Evolutionary conservation across 2,113 vertebrate genomes (phyloP).

Genomic region (Atherinomorus stipes): DNA sequence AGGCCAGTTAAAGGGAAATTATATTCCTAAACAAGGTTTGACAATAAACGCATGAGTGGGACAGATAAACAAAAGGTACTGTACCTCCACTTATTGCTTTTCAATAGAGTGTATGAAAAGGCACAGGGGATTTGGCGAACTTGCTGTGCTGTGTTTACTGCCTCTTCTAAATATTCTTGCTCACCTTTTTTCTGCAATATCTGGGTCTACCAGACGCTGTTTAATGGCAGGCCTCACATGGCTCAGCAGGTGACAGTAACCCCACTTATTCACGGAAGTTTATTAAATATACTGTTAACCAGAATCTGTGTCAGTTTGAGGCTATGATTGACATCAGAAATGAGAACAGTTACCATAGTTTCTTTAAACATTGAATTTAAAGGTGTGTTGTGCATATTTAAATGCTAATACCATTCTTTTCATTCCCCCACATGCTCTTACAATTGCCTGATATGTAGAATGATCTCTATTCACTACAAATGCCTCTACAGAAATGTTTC

Average conservation of each 20-base stretch:
- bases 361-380: not conserved
- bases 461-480: too few species aligned
- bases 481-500: too few species aligned
- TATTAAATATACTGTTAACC: constrained; percentile 15
- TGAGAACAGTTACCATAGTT: not conserved
- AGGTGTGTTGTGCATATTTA: not conserved
- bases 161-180: constrained; percentile 56
- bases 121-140: constrained; percentile 66
- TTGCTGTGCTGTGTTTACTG: constrained; percentile 58
- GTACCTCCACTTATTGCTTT: constrained; percentile 79
- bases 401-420: too few species aligned
- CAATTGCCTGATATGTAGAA: too few species aligned
- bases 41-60: constrained; percentile 79
- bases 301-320: constrained; percentile 9
- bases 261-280: constrained; percentile 3
- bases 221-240: constrained; percentile 26
- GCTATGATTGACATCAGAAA: not conserved
- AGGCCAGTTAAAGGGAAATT: constrained; percentile 81
- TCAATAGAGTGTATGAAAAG: constrained; percentile 73
- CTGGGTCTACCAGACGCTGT: constrained; percentile 31
- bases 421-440: too few species aligned
- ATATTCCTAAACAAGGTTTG: constrained; percentile 82
- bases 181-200: constrained; percentile 47
- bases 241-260: constrained; percentile 26
- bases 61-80: constrained; percentile 81